These are phyloP conservation scores for Andrena camellia DNA, from an alignment of 2,888 invertebrate genomes.

Conservation along the genomic window DNA sequence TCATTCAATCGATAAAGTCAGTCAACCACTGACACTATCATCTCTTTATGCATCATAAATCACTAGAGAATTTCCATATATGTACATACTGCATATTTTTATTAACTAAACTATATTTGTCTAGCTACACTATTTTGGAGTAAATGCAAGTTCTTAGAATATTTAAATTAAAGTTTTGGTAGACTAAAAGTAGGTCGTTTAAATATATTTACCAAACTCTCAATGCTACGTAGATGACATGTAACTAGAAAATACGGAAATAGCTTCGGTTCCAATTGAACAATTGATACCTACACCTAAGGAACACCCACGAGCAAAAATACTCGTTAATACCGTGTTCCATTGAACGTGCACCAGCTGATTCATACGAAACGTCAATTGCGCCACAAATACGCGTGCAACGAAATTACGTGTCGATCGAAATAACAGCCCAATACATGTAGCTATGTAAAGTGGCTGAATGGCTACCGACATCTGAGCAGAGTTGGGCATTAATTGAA, in stretches of 20 bases:
- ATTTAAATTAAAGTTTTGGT: neutral
- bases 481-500: too few species aligned
- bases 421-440: neutral
- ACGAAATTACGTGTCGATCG: conserved; percentile 3
- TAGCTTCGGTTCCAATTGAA: neutral
- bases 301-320: neutral
- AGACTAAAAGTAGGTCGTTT: too few species aligned
- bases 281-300: neutral
- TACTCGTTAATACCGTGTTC: neutral
- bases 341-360: conserved; percentile 5
- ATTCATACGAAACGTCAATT: conserved; percentile 12
- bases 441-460: neutral
- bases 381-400: neutral
- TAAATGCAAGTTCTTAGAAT: neutral
- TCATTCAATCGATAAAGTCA: neutral
- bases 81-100: neutral
- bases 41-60: neutral
- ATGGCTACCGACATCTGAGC: neutral
- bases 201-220: too few species aligned
- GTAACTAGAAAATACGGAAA: neutral
- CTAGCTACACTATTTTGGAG: neutral
- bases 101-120: neutral
- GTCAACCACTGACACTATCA: neutral
- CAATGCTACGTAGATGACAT: neutral
- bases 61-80: neutral